These are phyloP conservation scores for Bergia puertoricense DNA, from an alignment of 92 coral and sea anemone genomes.

Conservation along the genomic window DNA sequence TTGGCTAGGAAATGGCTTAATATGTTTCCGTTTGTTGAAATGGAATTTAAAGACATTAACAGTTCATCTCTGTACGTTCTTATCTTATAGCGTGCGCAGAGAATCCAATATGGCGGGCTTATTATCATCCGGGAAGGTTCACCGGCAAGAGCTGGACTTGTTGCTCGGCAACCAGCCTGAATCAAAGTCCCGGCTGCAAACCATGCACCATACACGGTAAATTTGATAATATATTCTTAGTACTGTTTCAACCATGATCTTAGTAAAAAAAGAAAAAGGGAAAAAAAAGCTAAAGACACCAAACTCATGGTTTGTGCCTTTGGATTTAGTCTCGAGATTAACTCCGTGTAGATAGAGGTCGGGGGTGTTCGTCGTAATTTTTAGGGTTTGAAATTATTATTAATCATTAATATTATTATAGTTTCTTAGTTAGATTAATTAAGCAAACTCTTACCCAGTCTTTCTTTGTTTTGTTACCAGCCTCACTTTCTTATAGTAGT, in stretches of 20 bases:
- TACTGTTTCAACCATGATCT: too few species aligned
- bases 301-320: too few species aligned
- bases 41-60: background rate
- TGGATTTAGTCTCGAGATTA: too few species aligned
- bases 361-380: too few species aligned
- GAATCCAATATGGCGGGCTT: conserved; percentile 71
- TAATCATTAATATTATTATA: too few species aligned
- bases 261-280: background rate
- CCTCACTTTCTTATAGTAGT: too few species aligned
- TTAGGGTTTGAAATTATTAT: too few species aligned
- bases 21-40: background rate
- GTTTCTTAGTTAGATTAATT: too few species aligned
- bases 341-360: too few species aligned
- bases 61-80: background rate
- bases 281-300: too few species aligned
- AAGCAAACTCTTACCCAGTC: too few species aligned
- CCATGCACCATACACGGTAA: conserved; percentile 73
- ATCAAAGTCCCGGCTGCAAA: conserved; percentile 69
- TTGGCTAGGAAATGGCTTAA: background rate
- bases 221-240: background rate
- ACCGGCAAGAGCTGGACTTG: conserved; percentile 82
- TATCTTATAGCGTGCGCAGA: conserved; percentile 58
- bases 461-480: too few species aligned
- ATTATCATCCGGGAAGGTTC: conserved; percentile 77
- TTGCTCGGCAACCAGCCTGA: conserved; percentile 63